Conservation (phyloP, 2,113 vertebrate genomes). For the Lonchura striata region DNA sequence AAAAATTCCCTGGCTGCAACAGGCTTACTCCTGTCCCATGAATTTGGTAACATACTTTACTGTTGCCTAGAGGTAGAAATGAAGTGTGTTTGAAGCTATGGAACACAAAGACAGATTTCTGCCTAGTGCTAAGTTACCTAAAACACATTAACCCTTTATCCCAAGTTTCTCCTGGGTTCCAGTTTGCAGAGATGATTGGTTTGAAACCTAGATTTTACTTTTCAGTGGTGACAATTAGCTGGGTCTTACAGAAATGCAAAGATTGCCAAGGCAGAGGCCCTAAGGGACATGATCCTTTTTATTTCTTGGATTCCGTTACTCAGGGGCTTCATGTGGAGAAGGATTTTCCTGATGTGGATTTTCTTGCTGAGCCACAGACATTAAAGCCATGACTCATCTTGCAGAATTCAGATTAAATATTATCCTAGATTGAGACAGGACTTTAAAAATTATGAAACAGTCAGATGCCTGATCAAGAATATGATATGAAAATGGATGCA, state of each 20-base stretch:
- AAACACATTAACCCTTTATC: not conserved
- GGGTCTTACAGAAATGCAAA: not conserved
- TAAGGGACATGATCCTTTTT: not conserved
- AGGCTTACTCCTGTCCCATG: not conserved
- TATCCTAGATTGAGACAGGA: not conserved
- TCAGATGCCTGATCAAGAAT: not conserved
- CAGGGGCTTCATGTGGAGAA: not conserved
- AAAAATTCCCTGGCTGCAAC: not conserved
- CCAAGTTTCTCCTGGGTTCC: not conserved
- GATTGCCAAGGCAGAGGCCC: not conserved
- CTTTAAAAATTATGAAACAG: not conserved
- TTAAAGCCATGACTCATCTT: not conserved
- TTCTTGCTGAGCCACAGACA: not conserved
- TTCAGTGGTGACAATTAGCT: not conserved
- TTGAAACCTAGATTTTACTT: not conserved
- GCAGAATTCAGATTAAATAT: not conserved
- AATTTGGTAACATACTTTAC: not conserved
- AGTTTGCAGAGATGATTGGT: not conserved
- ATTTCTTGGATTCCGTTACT: not conserved
- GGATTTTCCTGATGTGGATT: not conserved
- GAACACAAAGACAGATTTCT: not conserved
- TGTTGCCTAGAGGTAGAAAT: not conserved
- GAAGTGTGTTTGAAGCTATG: not conserved
- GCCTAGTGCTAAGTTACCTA: not conserved
- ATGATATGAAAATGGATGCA: not conserved